A percentile compares a stretch with the other conserved stretches of the same genome.
These are phyloP conservation scores for Agapostemon virescens DNA, from an alignment of 2,888 invertebrate species.

Conservation along the genomic window DNA sequence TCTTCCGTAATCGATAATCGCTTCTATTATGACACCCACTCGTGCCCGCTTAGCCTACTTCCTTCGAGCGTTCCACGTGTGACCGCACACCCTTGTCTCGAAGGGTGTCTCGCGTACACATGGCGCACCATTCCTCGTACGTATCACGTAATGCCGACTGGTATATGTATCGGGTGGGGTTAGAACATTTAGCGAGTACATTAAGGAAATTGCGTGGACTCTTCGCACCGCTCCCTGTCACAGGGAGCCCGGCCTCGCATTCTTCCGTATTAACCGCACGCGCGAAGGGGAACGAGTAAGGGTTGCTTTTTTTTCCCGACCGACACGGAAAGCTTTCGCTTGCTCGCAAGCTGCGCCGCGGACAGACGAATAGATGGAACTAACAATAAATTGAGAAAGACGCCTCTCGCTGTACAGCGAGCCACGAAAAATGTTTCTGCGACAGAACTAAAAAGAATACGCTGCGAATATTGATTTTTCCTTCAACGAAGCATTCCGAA, in stretches of 20 bases:
- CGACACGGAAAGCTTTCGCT: constrained; percentile 30
- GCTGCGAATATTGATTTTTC: background rate
- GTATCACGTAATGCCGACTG: constrained; percentile 42
- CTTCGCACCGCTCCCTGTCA: constrained; percentile 68
- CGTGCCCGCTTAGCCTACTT: constrained; percentile 63
- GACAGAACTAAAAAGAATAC: background rate
- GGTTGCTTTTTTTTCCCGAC: constrained; percentile 45
- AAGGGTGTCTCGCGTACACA: constrained; percentile 35
- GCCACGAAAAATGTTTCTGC: background rate
- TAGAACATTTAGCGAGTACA: constrained; percentile 78
- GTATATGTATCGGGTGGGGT: constrained; percentile 61
- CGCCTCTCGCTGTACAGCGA: background rate
- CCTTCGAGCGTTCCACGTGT: constrained; percentile 53
- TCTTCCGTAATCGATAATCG: constrained; percentile 52
- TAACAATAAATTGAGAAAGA: constrained; percentile 9
- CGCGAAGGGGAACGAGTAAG: constrained; percentile 48
- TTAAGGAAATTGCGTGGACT: constrained; percentile 79
- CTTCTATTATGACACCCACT: constrained; percentile 50
- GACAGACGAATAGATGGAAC: constrained; percentile 19
- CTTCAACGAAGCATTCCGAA: background rate
- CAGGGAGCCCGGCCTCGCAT: constrained; percentile 41
- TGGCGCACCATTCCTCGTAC: constrained; percentile 16
- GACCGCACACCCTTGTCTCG: constrained; percentile 43
- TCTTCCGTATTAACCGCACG: constrained; percentile 60
- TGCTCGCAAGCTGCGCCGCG: background rate